Evolutionary conservation across 1,140 invertebrate genomes (phyloP), one percentile per base, ranked within the genome.

Genomic region (Lasaia peninsularis): DNA sequence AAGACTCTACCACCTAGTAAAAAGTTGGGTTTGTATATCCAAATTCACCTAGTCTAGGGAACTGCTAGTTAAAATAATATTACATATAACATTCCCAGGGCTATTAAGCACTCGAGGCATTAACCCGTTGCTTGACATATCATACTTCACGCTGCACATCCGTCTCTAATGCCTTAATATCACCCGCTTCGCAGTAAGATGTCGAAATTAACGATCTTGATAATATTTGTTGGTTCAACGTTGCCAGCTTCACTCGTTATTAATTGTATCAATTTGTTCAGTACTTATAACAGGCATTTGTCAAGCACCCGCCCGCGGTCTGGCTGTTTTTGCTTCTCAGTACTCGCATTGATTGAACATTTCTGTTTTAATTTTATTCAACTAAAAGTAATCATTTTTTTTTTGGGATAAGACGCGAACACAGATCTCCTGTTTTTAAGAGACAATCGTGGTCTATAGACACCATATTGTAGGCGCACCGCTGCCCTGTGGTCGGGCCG

Each of bases 121-220:
- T 52, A 63, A 37, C 21, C 60, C 40, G 49, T 49, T 40, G 54
- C 51, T 51, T 60, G 37, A 44, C 53, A 59, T 37, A 60, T 63
- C 65, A 63, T 48, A 48, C 44, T 48, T 48, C 68, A 61, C 64
- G 60, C 61, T 63, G 63, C 67, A 74, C 69, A 78, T 78, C 73
- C 75, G 65, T 76, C 73, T 63, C 62, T 69, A 68, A 67, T 60
- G 65, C 64, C 44, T 58, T 74, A 78, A 80, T 77, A 78, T 76
- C 73, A 70, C 66, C 51, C 66, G 69, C 68, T 69, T 74, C 70
- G 62, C 57, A 75, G 66, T 87, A 78, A 81, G 78, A 83, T 85
- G 80, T 86, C 72, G 78, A 83, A 84, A 88, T 85, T 86, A 88
- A 88, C 85, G 85, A 88, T 84, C 85, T 85, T 75, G 80, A 88